phyloP scores from a whole-genome alignment of 2,888 invertebrate genomes.

The Palloptera scutellata region DNA sequence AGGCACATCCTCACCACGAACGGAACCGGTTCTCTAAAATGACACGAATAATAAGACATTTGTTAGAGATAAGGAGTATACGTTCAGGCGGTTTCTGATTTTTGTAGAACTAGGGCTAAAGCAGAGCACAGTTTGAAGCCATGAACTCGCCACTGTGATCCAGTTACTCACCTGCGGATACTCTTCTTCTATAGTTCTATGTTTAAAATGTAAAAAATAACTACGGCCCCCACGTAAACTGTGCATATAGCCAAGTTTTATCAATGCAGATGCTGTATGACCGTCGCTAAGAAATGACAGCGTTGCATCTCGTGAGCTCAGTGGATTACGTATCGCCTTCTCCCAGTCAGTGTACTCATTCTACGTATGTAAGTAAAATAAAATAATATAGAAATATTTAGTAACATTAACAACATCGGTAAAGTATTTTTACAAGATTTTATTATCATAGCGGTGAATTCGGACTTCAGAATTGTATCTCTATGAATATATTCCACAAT shows the following conservation, averaged over 20 bases:
- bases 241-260: conserved; percentile 82
- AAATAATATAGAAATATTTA: no score
- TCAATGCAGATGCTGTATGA: conserved; percentile 85
- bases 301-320: conserved; percentile 85
- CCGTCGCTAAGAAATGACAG: conserved; percentile 91
- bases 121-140: background rate
- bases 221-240: conserved; percentile 80
- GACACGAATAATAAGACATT: background rate
- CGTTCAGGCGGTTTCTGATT: background rate
- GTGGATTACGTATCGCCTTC: conserved; percentile 83
- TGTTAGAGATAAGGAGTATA: no score
- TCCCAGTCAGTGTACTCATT: conserved; percentile 99
- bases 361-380: conserved; percentile 52
- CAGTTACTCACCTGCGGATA: conserved; percentile 72
- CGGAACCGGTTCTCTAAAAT: conserved; percentile 77
- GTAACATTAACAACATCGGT: background rate
- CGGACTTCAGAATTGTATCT: no score
- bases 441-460: no score
- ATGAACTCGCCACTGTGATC: no score
- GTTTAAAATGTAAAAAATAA: conserved; percentile 88
- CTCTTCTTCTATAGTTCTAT: conserved; percentile 83
- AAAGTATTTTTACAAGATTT: no score
- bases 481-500: no score
- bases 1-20: conserved; percentile 86
- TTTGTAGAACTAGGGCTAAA: background rate